Evolutionary conservation across 2,888 invertebrate genomes (phyloP), one percentile per base, ranked within the genome.

Genomic region (Bimastos eiseni): DNA sequence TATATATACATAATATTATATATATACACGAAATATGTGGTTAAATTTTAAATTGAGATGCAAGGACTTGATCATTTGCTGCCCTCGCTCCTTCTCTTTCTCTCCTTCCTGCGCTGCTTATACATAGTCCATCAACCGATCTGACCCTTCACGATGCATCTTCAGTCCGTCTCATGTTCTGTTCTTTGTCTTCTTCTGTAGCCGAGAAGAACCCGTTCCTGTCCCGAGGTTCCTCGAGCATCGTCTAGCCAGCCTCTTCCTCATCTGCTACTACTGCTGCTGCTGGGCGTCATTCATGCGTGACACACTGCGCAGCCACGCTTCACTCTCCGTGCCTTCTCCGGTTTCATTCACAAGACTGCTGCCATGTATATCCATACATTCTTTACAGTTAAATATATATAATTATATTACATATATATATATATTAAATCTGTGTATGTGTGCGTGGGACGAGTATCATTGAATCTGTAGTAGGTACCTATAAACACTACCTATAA

Each of bases 121-220:
- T 70, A 70, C 6, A 55, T 11, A 6, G n/a, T 8, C 70, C n/a
- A n/a, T 17, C 70, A n/a, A 30, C 70, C 49, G 49, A 17, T 49
- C 70, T n/a, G 70, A 70, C 70, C 17, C 70, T 70, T 70, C 70
- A 70, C 11, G 70, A n/a, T n/a, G 30, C 49, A 24, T 24, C 49
- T 49, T 21, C 6, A 24, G 49, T 49, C 49, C 70, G 11, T 70
- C 70, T 70, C 70, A 70, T 70, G 70, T 70, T 70, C 70, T 70
- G 70, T 70, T 30, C 70, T 70, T 70, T 70, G 70, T 70, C 70
- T 70, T 70, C 70, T 70, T 70, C 70, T 70, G 70, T 70, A 70
- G 70, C 70, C 70, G 70, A 70, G 70, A 70, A n/a, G 70, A 70
- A 17, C 70, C 70, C 70, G 70, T 70, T 70, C 70, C 70, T 70